These are phyloP conservation scores for Lasioglossum baleicum DNA, from an alignment of 1,140 invertebrate genomes.

Conservation along the genomic window DNA sequence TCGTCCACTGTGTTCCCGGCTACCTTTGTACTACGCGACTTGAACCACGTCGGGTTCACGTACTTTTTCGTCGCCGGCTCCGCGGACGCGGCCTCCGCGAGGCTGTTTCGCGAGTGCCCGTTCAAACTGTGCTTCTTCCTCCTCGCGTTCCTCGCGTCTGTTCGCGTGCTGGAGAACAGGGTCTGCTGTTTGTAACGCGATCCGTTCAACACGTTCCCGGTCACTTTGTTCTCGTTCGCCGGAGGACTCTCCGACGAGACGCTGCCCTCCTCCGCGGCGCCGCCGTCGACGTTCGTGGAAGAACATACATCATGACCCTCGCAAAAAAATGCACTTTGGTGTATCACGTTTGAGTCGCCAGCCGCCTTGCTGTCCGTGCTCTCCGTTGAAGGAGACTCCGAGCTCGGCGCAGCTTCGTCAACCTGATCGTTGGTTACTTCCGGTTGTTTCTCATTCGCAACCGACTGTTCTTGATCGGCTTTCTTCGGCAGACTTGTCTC, in stretches of 20 bases:
- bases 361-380: neutral
- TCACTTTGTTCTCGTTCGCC: constrained; percentile 22
- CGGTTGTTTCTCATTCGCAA: constrained; percentile 9
- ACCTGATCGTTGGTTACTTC: neutral
- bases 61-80: constrained; percentile 57
- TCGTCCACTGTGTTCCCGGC: constrained; percentile 14
- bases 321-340: constrained; percentile 59
- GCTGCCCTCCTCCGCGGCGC: constrained; percentile 10
- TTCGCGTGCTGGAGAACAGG: constrained; percentile 29
- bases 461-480: constrained; percentile 1
- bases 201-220: constrained; percentile 28
- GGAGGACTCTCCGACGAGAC: constrained; percentile 5
- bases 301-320: constrained; percentile 46
- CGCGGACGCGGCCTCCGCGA: neutral
- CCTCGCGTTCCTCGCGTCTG: constrained; percentile 31
- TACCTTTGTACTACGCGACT: constrained; percentile 39
- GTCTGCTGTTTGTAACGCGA: constrained; percentile 41
- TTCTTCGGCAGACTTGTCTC: constrained; percentile 18
- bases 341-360: constrained; percentile 25
- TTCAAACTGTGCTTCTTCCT: constrained; percentile 45
- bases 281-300: neutral
- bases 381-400: neutral
- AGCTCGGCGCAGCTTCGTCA: neutral
- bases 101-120: constrained; percentile 35
- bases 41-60: constrained; percentile 54